phyloP scores from a whole-genome alignment of 2,113 vertebrate genomes.

The Hippoglossus stenolepis region DNA sequence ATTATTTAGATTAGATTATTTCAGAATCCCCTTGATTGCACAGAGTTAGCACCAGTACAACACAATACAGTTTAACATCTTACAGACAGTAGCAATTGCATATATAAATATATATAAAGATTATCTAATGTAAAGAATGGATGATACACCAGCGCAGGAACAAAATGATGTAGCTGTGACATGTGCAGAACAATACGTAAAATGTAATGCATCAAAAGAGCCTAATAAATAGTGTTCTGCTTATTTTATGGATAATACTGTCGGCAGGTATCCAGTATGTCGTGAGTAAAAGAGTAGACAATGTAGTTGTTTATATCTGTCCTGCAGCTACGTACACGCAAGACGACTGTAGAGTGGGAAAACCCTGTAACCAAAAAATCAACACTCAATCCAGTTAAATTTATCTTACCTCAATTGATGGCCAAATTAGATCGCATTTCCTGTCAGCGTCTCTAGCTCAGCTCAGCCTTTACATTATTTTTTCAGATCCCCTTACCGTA shows the following conservation, averaged over 20 bases:
- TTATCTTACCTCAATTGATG: not conserved
- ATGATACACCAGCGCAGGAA: not conserved
- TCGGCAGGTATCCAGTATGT: not conserved
- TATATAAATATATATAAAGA: not conserved
- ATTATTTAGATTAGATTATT: conserved; percentile 17
- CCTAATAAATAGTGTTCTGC: not conserved
- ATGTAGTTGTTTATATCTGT: conserved; percentile 21
- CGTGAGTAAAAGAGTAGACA: not conserved
- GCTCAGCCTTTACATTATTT: conserved; percentile 1
- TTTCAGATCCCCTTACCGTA: conserved; percentile 13
- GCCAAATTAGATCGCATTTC: not conserved
- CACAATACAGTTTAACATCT: not conserved
- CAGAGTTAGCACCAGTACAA: conserved; percentile 7
- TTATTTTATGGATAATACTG: not conserved
- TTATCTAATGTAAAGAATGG: no score
- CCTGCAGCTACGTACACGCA: conserved; percentile 22
- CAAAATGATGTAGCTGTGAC: not conserved
- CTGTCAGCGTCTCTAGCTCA: no score
- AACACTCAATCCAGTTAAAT: not conserved
- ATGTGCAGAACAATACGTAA: not conserved
- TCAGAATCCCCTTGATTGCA: conserved; percentile 6
- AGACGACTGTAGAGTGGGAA: conserved; percentile 4
- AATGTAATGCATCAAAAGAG: conserved; percentile 12
- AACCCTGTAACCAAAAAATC: conserved; percentile 1
- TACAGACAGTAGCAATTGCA: not conserved